These are phyloP conservation scores for Teleiodes luculella DNA, from an alignment of 2,888 invertebrate genomes.

Conservation along the genomic window DNA sequence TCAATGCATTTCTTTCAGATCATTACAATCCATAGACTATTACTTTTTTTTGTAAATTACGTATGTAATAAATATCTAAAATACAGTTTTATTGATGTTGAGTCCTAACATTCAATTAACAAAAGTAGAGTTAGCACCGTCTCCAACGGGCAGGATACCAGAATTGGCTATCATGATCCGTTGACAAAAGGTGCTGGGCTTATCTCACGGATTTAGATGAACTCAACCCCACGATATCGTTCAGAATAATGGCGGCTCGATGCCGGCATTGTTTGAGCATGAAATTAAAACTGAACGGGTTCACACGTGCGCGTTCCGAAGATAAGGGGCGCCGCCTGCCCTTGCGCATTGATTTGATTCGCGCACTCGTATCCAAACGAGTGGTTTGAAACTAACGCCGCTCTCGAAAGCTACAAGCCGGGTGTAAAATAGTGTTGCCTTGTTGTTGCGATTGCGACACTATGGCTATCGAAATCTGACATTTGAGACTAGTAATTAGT, in stretches of 20 bases:
- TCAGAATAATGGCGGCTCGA: slow-evolving; percentile 75
- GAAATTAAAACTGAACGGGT: slow-evolving; percentile 78
- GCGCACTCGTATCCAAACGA: slow-evolving; percentile 17
- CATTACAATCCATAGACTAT: too few species aligned
- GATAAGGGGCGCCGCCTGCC: slow-evolving; percentile 68
- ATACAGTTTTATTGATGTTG: too few species aligned
- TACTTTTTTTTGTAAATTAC: too few species aligned
- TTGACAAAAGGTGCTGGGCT: slow-evolving; percentile 70
- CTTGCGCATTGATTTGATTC: slow-evolving; percentile 57
- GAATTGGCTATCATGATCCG: slow-evolving; percentile 69
- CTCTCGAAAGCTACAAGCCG: too few species aligned
- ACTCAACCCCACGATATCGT: slow-evolving; percentile 70
- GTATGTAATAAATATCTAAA: too few species aligned
- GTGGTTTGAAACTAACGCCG: not conserved
- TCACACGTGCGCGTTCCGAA: slow-evolving; percentile 74
- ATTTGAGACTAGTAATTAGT: too few species aligned
- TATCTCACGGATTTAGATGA: slow-evolving; percentile 76
- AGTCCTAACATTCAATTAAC: too few species aligned
- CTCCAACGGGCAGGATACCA: slow-evolving; percentile 12
- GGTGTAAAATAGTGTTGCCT: too few species aligned
- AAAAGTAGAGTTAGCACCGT: not conserved
- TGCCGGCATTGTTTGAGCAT: slow-evolving; percentile 79
- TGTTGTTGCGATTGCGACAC: too few species aligned
- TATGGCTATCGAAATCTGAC: too few species aligned
- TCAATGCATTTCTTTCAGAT: too few species aligned